Conservation (phyloP, 2,888 invertebrate genomes). For the Nephrotoma flavescens region DNA sequence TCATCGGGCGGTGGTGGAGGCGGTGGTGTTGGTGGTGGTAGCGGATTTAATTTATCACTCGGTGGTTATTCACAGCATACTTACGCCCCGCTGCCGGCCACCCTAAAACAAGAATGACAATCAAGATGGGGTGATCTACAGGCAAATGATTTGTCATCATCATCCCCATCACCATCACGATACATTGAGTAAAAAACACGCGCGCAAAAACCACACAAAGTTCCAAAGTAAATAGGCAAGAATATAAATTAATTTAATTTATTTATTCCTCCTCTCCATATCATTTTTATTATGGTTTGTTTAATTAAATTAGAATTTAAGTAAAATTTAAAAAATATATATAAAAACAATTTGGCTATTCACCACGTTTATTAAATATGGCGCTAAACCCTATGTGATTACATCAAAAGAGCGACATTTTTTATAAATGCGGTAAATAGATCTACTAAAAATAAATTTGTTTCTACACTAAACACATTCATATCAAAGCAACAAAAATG, state of each 20-base stretch:
- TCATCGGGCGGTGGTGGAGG: slow-evolving; percentile 39
- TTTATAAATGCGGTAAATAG: neutral
- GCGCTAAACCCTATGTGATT: neutral
- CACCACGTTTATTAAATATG: neutral
- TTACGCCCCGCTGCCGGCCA: slow-evolving; percentile 15
- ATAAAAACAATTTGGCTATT: neutral
- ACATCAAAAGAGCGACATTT: neutral
- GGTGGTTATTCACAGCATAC: slow-evolving; percentile 11
- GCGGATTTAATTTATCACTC: slow-evolving; percentile 27
- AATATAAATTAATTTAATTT: neutral
- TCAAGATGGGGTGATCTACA: slow-evolving; percentile 6
- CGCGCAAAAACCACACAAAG: neutral
- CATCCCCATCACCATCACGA: neutral
- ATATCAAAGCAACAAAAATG: neutral
- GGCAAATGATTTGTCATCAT: neutral
- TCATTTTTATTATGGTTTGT: neutral
- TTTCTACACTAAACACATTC: neutral
- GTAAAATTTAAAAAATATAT: neutral
- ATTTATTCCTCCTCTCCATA: neutral
- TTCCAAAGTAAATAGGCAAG: neutral
- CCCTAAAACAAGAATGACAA: slow-evolving; percentile 25
- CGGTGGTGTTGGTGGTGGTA: slow-evolving; percentile 36
- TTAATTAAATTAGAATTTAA: neutral
- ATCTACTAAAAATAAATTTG: neutral
- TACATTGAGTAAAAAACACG: neutral